Base-by-base conservation (phyloP, 2,113 vertebrate species). In the Urocitellus parryii region DNA sequence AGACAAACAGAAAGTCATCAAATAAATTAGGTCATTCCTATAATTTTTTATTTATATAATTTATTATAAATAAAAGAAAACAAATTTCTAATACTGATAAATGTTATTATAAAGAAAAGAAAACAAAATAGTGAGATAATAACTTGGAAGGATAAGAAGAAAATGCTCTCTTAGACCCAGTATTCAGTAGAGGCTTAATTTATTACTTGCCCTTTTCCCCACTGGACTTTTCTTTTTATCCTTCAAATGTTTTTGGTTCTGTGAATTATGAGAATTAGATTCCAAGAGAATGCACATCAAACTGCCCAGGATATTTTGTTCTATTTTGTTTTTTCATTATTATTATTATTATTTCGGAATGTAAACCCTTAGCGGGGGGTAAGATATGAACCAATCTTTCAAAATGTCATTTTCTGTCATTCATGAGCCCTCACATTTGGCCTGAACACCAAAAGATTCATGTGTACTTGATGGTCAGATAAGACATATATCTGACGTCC, bases 231-330 rank as follows among this genome's bases (percentile, higher is more conserved):
- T 67, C 25, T 86, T 56, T 70, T 53, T 5, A 68, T 63, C 16
- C 34, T 84, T 83, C 53, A 70, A 67, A 45, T 25, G 3, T 58
- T 73, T 94, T 72, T 94, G 48, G 18, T 39, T 92, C 88, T 78
- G 32, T 81, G 88, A 78, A 88, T 95, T 63, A 45, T 48, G n/a
- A 95, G 51, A 88, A 77, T 77, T 84, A 14, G n/a, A 8, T 84
- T 84, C 53, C 73, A 48, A 20, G 42, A 58, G 68, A 88, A 61
- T 45, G 24, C 22, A 81, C 17, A 76, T 56, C 63, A 74, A 45
- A 77, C 42, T 67, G 34, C 61, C 56, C 67, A 63, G 61, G 18
- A 65, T 74, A 53, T 32, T 86, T 91, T 18, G 58, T 68, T 37
- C 34, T 68, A 6, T 58, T 61, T 72, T 27, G 29, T 45, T 88